Percentiles rank a stretch among this genome's conserved stretches.
These are phyloP conservation scores for Leptinotarsa haldemani DNA, from an alignment of 2,888 invertebrate genomes.

Conservation along the genomic window DNA sequence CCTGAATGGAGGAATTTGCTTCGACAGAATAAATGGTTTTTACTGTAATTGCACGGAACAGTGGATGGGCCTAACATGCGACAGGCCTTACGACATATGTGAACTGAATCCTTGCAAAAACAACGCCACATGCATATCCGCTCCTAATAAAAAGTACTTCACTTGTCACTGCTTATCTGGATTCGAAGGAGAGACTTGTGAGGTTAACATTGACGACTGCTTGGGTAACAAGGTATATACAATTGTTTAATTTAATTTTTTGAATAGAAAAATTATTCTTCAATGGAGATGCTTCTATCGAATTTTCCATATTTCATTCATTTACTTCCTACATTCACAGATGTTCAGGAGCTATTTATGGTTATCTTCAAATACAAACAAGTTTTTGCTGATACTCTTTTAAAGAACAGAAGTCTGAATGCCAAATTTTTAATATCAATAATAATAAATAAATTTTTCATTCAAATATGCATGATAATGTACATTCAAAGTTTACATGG, in stretches of 20 bases:
- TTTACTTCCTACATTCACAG: too few relatives aligned
- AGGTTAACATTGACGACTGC: constrained; percentile 76
- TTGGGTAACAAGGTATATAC: constrained; percentile 59
- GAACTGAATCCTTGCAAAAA: constrained; percentile 72
- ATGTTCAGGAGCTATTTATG: too few relatives aligned
- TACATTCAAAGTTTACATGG: too few relatives aligned
- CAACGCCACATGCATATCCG: constrained; percentile 72
- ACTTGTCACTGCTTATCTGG: constrained; percentile 75
- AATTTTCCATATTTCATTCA: too few relatives aligned
- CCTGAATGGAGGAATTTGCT: constrained; percentile 69
- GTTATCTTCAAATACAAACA: too few relatives aligned
- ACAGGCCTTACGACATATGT: constrained; percentile 71
- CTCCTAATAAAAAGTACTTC: constrained; percentile 66
- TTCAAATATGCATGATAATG: too few relatives aligned
- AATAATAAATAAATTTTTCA: too few relatives aligned
- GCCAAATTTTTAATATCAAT: too few relatives aligned
- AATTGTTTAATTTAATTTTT: not conserved
- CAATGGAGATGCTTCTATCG: too few relatives aligned
- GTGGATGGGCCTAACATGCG: constrained; percentile 71
- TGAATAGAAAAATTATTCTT: too few relatives aligned
- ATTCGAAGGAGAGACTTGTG: constrained; percentile 75
- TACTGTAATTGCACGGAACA: constrained; percentile 71
- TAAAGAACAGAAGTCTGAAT: too few relatives aligned
- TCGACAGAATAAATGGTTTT: constrained; percentile 68
- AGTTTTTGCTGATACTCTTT: too few relatives aligned